Conservation (phyloP, 2,797 vertebrate species). For the Acridotheres tristis region DNA sequence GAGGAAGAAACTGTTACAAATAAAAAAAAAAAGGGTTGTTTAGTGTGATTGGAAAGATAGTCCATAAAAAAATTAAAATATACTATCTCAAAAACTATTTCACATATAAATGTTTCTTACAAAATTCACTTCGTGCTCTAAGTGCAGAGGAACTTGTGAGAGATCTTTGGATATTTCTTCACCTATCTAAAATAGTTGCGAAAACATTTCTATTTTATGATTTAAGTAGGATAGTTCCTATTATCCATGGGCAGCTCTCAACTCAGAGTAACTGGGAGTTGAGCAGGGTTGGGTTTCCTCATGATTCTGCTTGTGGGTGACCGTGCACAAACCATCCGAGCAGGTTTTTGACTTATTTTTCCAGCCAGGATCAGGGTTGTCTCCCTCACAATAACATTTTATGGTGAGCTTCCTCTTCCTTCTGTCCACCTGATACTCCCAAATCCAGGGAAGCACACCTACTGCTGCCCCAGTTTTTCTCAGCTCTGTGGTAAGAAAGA, state of each 20-base stretch:
- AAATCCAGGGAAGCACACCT: not conserved
- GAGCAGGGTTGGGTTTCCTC: not conserved
- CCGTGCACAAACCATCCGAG: not conserved
- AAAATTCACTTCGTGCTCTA: not conserved
- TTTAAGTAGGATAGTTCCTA: not conserved
- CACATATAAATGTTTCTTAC: not conserved
- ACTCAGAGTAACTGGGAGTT: fast-evolving
- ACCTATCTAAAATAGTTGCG: not conserved
- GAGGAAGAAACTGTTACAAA: slow-evolving; percentile 68
- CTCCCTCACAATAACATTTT: not conserved
- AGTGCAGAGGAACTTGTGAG: not conserved
- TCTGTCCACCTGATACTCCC: not conserved
- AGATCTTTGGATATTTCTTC: not conserved
- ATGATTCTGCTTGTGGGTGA: not conserved
- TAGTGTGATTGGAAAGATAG: slow-evolving; percentile 80
- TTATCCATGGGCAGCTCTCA: not conserved
- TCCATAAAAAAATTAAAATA: not conserved
- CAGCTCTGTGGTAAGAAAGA: not conserved
- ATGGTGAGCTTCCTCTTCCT: not conserved
- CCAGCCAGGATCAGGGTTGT: not conserved
- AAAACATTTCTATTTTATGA: not conserved
- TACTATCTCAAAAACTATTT: not conserved
- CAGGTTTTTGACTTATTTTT: not conserved
- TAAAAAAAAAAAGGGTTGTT: slow-evolving; percentile 72
- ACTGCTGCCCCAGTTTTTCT: not conserved